Evolutionary conservation across 2,888 invertebrate species (phyloP).

Genomic region (Maniola hyperantus): DNA sequence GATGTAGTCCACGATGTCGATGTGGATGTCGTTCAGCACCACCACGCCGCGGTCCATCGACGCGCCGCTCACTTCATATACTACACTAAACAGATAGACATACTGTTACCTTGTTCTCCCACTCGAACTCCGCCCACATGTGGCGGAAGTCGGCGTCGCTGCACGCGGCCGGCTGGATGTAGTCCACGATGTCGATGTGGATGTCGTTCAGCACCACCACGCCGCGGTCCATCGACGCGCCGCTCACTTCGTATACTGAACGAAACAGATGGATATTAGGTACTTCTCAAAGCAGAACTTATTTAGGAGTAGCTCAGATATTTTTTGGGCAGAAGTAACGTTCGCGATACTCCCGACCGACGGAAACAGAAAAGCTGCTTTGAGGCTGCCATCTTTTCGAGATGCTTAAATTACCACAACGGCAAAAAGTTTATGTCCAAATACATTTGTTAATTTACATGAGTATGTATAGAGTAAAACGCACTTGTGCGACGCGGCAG

Average conservation of each 20-base stretch:
- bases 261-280: too few species aligned
- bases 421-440: too few species aligned
- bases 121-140: slow-evolving; percentile 99
- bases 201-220: slow-evolving; percentile 99
- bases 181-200: slow-evolving; percentile 99
- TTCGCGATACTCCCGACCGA: too few species aligned
- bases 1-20: slow-evolving; percentile 99
- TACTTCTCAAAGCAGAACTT: too few species aligned
- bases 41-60: slow-evolving; percentile 97
- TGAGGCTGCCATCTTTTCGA: too few species aligned
- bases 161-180: slow-evolving; percentile 97
- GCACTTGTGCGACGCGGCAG: too few species aligned
- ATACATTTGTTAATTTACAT: too few species aligned
- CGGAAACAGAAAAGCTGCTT: too few species aligned
- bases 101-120: slow-evolving; percentile 95
- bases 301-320: too few species aligned
- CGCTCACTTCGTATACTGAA: slow-evolving; percentile 96
- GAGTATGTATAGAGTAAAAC: too few species aligned
- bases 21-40: slow-evolving; percentile 99
- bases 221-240: slow-evolving; percentile 95
- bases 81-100: slow-evolving; percentile 75
- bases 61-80: slow-evolving; percentile 97
- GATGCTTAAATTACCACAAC: too few species aligned
- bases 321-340: too few species aligned
- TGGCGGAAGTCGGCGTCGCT: slow-evolving; percentile 98